A percentile compares a stretch with the other conserved stretches of the same genome.
Conservation (phyloP, 2,113 vertebrate genomes). For the Limanda limanda region DNA sequence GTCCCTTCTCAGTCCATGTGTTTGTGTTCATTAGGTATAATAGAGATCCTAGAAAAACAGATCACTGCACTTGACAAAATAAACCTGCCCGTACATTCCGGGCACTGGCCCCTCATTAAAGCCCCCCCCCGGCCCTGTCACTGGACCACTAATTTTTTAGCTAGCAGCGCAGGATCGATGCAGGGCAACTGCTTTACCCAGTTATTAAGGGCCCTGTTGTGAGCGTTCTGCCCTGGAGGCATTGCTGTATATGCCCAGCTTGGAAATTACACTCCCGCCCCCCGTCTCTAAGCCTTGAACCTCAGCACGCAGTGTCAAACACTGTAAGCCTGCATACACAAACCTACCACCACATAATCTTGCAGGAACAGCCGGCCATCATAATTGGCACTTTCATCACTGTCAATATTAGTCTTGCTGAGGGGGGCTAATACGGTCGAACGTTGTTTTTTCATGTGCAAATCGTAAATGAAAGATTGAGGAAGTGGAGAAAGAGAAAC, state of each 20-base stretch:
- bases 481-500: conserved; percentile 16
- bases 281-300: conserved; percentile 47
- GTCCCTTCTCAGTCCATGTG: conserved; percentile 45
- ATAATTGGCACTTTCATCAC: conserved; percentile 79
- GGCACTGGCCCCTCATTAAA: conserved; percentile 76
- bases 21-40: conserved; percentile 80
- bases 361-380: conserved; percentile 58
- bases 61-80: conserved; percentile 78
- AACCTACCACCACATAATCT: neutral
- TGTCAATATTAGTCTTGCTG: conserved; percentile 77
- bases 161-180: conserved; percentile 35
- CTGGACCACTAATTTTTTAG: conserved; percentile 64
- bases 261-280: conserved; percentile 25
- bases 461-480: conserved; percentile 65
- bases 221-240: conserved; percentile 13
- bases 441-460: conserved; percentile 79
- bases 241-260: conserved; percentile 48
- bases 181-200: conserved; percentile 16
- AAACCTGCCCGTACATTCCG: conserved; percentile 76
- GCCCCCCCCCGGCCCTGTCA: conserved; percentile 43
- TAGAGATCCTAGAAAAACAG: conserved; percentile 78
- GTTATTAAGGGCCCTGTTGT: conserved; percentile 29
- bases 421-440: conserved; percentile 55
- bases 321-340: conserved; percentile 10
- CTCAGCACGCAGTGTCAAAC: conserved; percentile 20